A percentile compares a stretch with the other conserved stretches of the same genome.
Evolutionary conservation across 2,888 invertebrate species (phyloP).

Genomic region (Synergus laeviventris): DNA sequence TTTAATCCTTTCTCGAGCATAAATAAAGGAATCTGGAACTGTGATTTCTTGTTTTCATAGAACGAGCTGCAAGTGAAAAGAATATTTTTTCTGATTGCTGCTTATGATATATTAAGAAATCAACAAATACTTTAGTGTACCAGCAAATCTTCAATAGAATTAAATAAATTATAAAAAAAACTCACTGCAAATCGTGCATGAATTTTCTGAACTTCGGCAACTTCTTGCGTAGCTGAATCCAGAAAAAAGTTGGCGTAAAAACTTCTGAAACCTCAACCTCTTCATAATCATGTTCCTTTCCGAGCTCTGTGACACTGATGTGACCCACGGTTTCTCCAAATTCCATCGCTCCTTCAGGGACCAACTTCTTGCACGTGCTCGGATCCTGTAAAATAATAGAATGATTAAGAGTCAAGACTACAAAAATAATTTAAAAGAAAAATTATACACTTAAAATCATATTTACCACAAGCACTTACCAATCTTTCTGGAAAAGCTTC

Average conservation of each 20-base stretch:
- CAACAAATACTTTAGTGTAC: background rate
- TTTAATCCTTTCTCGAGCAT: conserved; percentile 67
- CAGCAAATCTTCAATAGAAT: background rate
- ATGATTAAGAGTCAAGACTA: background rate
- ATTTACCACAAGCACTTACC: conserved; percentile 52
- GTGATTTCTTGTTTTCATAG: conserved; percentile 52
- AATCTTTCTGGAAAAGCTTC: conserved; percentile 63
- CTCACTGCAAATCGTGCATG: conserved; percentile 67
- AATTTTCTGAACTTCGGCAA: conserved; percentile 55
- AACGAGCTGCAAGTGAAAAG: conserved; percentile 57
- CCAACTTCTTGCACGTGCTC: conserved; percentile 52
- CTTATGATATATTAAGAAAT: background rate
- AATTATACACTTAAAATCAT: background rate
- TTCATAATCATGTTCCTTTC: conserved; percentile 48
- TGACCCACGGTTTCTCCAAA: conserved; percentile 65
- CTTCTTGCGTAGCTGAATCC: conserved; percentile 65
- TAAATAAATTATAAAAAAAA: conserved; percentile 22
- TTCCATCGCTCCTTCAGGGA: conserved; percentile 64
- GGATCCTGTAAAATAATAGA: conserved; percentile 55
- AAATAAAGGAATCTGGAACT: conserved; percentile 63
- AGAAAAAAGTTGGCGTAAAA: conserved; percentile 71
- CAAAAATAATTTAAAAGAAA: background rate
- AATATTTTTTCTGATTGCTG: background rate
- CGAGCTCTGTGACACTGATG: conserved; percentile 58
- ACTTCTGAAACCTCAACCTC: conserved; percentile 66